phyloP scores from a whole-genome alignment of 2,113 vertebrate species.

The Datnioides undecimradiatus region DNA sequence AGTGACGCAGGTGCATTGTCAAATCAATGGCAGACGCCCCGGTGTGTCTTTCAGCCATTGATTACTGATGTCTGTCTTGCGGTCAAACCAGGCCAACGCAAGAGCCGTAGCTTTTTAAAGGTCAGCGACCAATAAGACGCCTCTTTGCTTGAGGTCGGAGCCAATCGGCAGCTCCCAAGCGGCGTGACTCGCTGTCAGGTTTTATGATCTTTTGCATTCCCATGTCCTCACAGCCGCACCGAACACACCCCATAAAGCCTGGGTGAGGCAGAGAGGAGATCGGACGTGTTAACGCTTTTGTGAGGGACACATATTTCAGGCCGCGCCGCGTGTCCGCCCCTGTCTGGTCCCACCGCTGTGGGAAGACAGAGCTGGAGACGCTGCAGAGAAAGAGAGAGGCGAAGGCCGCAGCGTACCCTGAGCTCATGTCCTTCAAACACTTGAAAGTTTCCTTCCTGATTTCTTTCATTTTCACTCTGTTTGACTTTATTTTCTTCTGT shows the following conservation, averaged over 20 bases:
- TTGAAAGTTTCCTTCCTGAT: slow-evolving; percentile 5
- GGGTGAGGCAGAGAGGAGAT: slow-evolving; percentile 17
- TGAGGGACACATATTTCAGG: slow-evolving; percentile 20
- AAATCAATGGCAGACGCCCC: slow-evolving; percentile 30
- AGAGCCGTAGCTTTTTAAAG: slow-evolving; percentile 35
- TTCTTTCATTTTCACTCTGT: slow-evolving; percentile 15
- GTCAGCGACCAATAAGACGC: slow-evolving; percentile 58
- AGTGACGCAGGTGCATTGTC: background rate
- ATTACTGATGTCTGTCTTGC: slow-evolving; percentile 36
- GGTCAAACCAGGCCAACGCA: background rate
- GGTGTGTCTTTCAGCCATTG: slow-evolving; percentile 12
- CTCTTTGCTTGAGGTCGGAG: slow-evolving; percentile 50
- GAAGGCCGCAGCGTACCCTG: background rate
- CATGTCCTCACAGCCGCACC: background rate
- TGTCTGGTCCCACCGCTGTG: slow-evolving; percentile 38
- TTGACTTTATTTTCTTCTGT: slow-evolving; percentile 17
- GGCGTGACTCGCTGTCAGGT: slow-evolving; percentile 19
- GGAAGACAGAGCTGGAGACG: background rate
- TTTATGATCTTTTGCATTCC: slow-evolving; percentile 31
- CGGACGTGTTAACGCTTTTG: slow-evolving; percentile 42
- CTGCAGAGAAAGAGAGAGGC: background rate
- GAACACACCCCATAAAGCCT: slow-evolving; percentile 35
- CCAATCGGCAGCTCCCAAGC: slow-evolving; percentile 60
- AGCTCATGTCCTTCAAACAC: slow-evolving; percentile 28
- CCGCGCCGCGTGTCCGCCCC: background rate